These are phyloP conservation scores for Mystacides longicornis DNA, from an alignment of 2,888 invertebrate species.

Conservation along the genomic window DNA sequence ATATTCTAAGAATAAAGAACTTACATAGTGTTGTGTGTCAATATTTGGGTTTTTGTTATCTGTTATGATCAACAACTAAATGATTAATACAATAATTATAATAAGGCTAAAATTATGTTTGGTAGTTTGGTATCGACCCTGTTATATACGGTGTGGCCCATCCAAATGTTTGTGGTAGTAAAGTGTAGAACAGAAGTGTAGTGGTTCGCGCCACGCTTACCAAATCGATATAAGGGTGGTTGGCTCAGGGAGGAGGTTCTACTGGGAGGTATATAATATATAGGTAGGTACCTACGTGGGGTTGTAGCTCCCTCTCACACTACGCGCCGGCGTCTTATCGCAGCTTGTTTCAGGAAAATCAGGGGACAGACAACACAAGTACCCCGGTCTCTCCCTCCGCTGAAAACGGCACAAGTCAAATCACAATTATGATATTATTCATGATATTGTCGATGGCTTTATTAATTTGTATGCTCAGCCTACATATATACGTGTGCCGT, in stretches of 20 bases:
- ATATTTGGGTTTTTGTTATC: too few relatives aligned
- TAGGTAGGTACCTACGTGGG: not conserved
- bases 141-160: not conserved
- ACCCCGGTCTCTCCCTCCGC: not conserved
- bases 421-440: conserved; percentile 2
- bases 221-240: conserved; percentile 1
- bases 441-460: not conserved
- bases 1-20: too few relatives aligned
- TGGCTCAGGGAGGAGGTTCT: not conserved
- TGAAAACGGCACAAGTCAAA: not conserved
- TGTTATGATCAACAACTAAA: too few relatives aligned
- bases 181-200: not conserved
- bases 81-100: too few relatives aligned
- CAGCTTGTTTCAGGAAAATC: conserved; percentile 5
- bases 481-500: too few relatives aligned
- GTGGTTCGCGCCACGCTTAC: conserved; percentile 9
- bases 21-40: too few relatives aligned
- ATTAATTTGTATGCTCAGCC: not conserved
- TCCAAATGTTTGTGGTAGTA: not conserved
- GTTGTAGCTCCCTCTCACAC: not conserved
- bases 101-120: too few relatives aligned
- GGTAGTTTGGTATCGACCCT: not conserved
- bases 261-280: conserved; percentile 3
- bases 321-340: conserved; percentile 16
- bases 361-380: conserved; percentile 6